A percentile compares a stretch with the other conserved stretches of the same genome.
Conservation (phyloP, 1,140 invertebrate genomes). For the Epicauta chinensis region DNA sequence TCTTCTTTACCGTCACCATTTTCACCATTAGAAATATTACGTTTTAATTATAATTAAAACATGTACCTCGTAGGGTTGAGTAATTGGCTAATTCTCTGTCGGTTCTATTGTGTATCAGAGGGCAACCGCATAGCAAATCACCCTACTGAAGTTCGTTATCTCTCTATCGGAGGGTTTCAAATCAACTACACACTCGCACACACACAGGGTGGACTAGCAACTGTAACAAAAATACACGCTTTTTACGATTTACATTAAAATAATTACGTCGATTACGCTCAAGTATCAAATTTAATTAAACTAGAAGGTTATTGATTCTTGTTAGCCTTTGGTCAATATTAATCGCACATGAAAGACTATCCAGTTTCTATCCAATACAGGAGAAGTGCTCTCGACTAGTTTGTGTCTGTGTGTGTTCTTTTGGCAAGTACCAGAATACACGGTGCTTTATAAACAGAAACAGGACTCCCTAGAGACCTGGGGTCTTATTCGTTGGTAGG, state of each 20-base stretch:
- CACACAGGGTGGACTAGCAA: too few relatives aligned
- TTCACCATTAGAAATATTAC: too few relatives aligned
- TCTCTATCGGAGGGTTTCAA: constrained; percentile 11
- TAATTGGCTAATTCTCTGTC: constrained; percentile 41
- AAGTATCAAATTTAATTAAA: too few relatives aligned
- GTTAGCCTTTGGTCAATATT: constrained; percentile 3
- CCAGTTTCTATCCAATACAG: not conserved
- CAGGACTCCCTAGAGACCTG: constrained; percentile 27
- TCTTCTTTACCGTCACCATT: not conserved
- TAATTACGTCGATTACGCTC: too few relatives aligned
- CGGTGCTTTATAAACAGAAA: constrained; percentile 33
- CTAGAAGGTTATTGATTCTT: too few relatives aligned
- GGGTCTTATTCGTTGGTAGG: constrained; percentile 27
- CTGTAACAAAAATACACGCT: too few relatives aligned
- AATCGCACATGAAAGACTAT: constrained; percentile 7
- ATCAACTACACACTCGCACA: too few relatives aligned
- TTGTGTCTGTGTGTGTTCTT: constrained; percentile 30
- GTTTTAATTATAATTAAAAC: constrained; percentile 36
- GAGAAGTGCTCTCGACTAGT: constrained; percentile 18
- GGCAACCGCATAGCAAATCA: constrained; percentile 39
- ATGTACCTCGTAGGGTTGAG: constrained; percentile 34
- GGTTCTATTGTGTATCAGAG: constrained; percentile 38
- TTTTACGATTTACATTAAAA: too few relatives aligned
- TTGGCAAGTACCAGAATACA: constrained; percentile 21
- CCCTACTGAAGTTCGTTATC: constrained; percentile 32